Percentiles rank a stretch among this genome's conserved stretches.
These are phyloP conservation scores for Bryconaethiops microstoma DNA, from an alignment of 2,797 vertebrate genomes.

Conservation along the genomic window DNA sequence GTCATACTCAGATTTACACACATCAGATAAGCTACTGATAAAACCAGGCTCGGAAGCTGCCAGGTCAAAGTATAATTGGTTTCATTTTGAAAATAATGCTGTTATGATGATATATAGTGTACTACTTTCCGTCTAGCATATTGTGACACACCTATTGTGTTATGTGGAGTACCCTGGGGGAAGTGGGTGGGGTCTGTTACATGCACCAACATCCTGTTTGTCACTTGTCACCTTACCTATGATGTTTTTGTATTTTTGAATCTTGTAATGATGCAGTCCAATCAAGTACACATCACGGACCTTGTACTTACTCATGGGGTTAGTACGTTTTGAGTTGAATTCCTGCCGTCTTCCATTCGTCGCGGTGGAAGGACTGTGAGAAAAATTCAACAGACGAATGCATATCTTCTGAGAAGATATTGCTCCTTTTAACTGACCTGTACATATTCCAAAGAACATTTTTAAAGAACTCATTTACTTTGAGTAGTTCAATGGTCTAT, in stretches of 20 bases:
- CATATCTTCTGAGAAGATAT: conserved; percentile 57
- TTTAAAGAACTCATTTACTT: conserved; percentile 60
- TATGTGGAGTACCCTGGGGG: conserved; percentile 33
- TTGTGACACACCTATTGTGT: conserved; percentile 32
- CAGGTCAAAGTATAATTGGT: conserved; percentile 12
- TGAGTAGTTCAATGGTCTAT: conserved; percentile 70
- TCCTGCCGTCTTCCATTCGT: conserved; percentile 49
- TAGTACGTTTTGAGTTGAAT: conserved; percentile 51
- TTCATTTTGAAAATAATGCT: conserved; percentile 20
- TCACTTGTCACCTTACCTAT: conserved; percentile 23
- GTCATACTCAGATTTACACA: conserved; percentile 38
- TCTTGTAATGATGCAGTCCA: conserved; percentile 45
- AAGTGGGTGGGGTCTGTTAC: not conserved
- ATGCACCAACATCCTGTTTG: conserved; percentile 21
- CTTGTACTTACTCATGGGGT: conserved; percentile 39
- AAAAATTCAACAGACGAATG: conserved; percentile 49
- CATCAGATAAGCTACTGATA: conserved; percentile 53
- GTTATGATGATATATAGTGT: conserved; percentile 30
- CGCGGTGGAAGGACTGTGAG: conserved; percentile 24
- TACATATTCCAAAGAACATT: conserved; percentile 67
- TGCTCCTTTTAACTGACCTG: conserved; percentile 51
- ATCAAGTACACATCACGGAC: conserved; percentile 34
- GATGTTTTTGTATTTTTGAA: conserved; percentile 27
- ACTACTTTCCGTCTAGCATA: conserved; percentile 41
- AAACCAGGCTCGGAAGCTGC: conserved; percentile 43